Evolutionary conservation across 2,113 vertebrate species (phyloP).

Genomic region (Electrona antarctica): DNA sequence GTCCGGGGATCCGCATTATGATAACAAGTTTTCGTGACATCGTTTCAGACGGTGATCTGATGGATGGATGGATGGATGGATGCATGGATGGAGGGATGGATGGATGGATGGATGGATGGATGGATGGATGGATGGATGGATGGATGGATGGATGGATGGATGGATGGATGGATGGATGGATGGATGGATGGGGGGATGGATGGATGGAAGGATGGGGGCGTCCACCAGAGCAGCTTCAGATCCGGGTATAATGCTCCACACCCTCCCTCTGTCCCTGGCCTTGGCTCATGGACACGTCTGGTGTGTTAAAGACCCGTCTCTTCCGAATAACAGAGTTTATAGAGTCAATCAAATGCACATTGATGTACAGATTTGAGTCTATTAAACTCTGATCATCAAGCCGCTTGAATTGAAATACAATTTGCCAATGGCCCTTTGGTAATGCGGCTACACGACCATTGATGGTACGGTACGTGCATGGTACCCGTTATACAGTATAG

Average conservation of each 20-base stretch:
- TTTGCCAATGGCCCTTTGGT: conserved; percentile 27
- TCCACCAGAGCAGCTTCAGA: conserved; percentile 24
- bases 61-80: not conserved
- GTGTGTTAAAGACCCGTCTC: conserved; percentile 46
- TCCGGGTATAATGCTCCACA: conserved; percentile 40
- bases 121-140: not conserved
- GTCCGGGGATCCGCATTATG: no score
- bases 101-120: conserved; percentile 10
- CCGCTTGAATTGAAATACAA: conserved; percentile 40
- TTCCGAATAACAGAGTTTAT: conserved; percentile 43
- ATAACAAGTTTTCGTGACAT: conserved; percentile 8
- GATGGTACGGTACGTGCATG: conserved; percentile 13
- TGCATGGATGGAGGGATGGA: not conserved
- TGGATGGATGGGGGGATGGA: no score
- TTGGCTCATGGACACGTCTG: conserved; percentile 44
- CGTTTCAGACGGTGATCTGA: conserved; percentile 27
- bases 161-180: no score
- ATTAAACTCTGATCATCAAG: conserved; percentile 62
- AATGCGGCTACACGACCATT: conserved; percentile 10
- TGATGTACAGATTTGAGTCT: conserved; percentile 49
- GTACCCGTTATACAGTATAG: conserved; percentile 21
- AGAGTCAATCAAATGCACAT: conserved; percentile 58
- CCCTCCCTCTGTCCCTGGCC: conserved; percentile 58
- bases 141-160: not conserved
- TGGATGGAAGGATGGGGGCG: no score